Percentiles rank a stretch among this genome's conserved stretches.
These are phyloP conservation scores for Drosophila flavopinicola DNA, from an alignment of 2,888 invertebrate genomes.

Conservation along the genomic window DNA sequence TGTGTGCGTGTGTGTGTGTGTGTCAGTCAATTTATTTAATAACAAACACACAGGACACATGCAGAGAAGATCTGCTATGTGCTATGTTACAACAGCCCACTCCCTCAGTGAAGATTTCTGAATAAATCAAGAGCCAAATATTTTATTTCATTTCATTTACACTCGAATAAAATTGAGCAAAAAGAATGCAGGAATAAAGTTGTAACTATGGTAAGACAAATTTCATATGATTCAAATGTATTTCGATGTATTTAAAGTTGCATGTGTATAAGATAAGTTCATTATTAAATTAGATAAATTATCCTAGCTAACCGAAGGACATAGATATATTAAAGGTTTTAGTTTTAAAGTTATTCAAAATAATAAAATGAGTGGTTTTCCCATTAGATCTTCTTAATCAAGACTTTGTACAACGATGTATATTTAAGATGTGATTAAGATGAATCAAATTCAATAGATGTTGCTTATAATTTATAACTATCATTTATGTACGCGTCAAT, in stretches of 20 bases:
- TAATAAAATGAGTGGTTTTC: too few species aligned
- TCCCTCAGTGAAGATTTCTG: slow-evolving; percentile 50
- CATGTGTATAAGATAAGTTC: too few species aligned
- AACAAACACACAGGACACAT: slow-evolving; percentile 60
- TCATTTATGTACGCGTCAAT: slow-evolving; percentile 10
- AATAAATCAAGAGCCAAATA: slow-evolving; percentile 69
- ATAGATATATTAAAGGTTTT: too few species aligned
- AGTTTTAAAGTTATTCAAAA: too few species aligned
- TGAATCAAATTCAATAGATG: background rate
- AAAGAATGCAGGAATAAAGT: slow-evolving; percentile 1
- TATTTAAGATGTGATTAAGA: too few species aligned
- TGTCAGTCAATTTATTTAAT: slow-evolving; percentile 79
- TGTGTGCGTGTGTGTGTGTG: slow-evolving; percentile 26
- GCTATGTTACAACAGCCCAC: slow-evolving; percentile 32
- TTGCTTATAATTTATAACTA: slow-evolving; percentile 13
- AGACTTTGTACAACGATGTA: too few species aligned
- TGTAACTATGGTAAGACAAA: background rate
- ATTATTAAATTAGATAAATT: too few species aligned
- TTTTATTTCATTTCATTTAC: slow-evolving; percentile 64
- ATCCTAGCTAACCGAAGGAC: too few species aligned
- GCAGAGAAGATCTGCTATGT: slow-evolving; percentile 20
- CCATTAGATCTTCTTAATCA: too few species aligned
- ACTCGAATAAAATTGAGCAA: slow-evolving; percentile 26
- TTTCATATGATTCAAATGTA: background rate
- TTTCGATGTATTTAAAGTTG: too few species aligned